Base-by-base conservation (phyloP, 2,797 vertebrate genomes). In the Loris lydekkerianus region DNA sequence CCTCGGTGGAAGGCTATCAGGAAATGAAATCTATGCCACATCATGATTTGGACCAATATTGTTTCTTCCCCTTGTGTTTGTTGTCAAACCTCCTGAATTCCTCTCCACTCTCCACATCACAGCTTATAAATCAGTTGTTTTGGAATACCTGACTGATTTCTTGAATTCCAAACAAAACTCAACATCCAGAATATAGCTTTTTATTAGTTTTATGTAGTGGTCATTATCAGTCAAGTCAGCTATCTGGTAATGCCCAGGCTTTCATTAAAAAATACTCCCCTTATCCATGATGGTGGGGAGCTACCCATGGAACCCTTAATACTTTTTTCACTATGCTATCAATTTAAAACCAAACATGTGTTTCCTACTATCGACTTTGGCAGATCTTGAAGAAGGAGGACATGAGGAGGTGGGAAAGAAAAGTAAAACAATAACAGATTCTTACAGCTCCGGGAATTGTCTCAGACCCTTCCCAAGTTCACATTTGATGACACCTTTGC, bases 31-130 rank as follows among this genome's bases (percentile, higher is more conserved):
- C 69, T 61, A 49, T 34, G 7, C 10, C 43, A 2, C 63, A 70
- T 21, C 61, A 67, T 4, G 31, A 83, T 3, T 58, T 84, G 17
- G 70, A 61, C 29, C 53, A 80, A 53, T 0, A 25, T 69, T 75
- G 53, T 63, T 80, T 43, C 65, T 63, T 43, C 3, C 76, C 31
- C 21, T 60, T 20, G 43, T 40, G 46, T 61, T 95, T 88, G 67
- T 65, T 86, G 72, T 95, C 58, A 76, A 94, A 65, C 5, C 11
- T 93, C 90, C 58, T 43, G 9, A 89, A 73, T 34, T 77, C 88
- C 60, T 49, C 80, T 88, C 27, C 72, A 23, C 14, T 49, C 80
- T 88, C 27, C 65, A 23, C 14, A 29, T 9, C 27, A 78, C 7
- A 86, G 61, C 46, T 84, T 72, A 53, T 23, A 80, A 78, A 29